phyloP scores from a whole-genome alignment of 1,140 invertebrate species.

The Cyclina sinensis region DNA sequence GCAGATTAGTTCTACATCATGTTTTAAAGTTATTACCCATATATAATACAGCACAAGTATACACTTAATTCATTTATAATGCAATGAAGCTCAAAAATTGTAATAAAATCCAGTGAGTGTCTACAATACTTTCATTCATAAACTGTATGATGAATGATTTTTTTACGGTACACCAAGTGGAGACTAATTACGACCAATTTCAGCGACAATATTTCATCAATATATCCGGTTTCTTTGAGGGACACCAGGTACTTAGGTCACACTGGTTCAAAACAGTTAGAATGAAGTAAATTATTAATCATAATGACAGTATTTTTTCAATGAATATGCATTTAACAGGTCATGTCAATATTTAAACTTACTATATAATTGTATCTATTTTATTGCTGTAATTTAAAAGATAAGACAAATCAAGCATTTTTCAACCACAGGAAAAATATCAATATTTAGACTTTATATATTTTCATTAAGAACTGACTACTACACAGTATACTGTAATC shows the following conservation, averaged over 20 bases:
- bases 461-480: no score
- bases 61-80: slow-evolving; percentile 49
- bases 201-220: slow-evolving; percentile 14
- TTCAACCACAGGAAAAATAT: background rate
- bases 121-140: slow-evolving; percentile 34
- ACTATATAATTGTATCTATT: no score
- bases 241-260: background rate
- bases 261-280: background rate
- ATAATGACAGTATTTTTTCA: slow-evolving; percentile 27
- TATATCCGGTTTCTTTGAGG: slow-evolving; percentile 13
- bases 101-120: slow-evolving; percentile 4
- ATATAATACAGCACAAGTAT: background rate
- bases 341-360: background rate
- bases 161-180: background rate
- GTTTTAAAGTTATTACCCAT: slow-evolving; percentile 36
- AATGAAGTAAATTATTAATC: slow-evolving; percentile 7
- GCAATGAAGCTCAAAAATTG: background rate
- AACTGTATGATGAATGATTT: background rate
- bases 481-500: no score
- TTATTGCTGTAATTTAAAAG: no score
- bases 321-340: background rate
- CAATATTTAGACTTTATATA: slow-evolving; percentile 1
- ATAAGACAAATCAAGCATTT: background rate
- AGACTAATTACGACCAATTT: background rate
- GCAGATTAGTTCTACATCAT: slow-evolving; percentile 34